A percentile compares a stretch with the other conserved stretches of the same genome.
phyloP scores from a whole-genome alignment of 2,113 vertebrate genomes.

The Psophia crepitans region DNA sequence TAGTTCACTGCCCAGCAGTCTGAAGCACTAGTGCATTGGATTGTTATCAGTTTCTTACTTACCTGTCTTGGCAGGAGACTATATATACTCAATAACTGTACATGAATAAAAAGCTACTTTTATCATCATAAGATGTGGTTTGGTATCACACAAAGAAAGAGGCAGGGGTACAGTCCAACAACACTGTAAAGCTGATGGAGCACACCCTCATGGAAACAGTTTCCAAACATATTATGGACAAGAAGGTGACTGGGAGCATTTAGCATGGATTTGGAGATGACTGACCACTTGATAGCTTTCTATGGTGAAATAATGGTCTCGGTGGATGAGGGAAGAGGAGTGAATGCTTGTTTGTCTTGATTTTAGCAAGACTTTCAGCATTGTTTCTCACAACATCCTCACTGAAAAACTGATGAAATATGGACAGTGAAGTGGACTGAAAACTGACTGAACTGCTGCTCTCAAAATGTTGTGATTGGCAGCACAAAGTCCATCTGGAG shows the following conservation, averaged over 20 bases:
- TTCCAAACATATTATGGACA: not conserved
- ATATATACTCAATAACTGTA: not conserved
- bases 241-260: not conserved
- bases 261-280: not conserved
- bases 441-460: not conserved
- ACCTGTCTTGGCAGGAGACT: not conserved
- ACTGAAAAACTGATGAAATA: not conserved
- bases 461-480: not conserved
- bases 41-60: not conserved
- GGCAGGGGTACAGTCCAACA: not conserved
- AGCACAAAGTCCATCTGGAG: not conserved
- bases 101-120: not conserved
- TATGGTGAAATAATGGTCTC: not conserved
- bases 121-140: not conserved
- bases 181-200: not conserved
- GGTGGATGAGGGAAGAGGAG: not conserved
- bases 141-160: not conserved
- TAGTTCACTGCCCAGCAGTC: not conserved
- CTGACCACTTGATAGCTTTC: not conserved
- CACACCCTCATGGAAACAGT: not conserved
- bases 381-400: not conserved
- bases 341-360: not conserved
- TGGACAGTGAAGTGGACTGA: not conserved
- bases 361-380: not conserved
- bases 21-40: not conserved